phyloP scores from a whole-genome alignment of 2,797 vertebrate species.

The Gymnothorax reevesii region DNA sequence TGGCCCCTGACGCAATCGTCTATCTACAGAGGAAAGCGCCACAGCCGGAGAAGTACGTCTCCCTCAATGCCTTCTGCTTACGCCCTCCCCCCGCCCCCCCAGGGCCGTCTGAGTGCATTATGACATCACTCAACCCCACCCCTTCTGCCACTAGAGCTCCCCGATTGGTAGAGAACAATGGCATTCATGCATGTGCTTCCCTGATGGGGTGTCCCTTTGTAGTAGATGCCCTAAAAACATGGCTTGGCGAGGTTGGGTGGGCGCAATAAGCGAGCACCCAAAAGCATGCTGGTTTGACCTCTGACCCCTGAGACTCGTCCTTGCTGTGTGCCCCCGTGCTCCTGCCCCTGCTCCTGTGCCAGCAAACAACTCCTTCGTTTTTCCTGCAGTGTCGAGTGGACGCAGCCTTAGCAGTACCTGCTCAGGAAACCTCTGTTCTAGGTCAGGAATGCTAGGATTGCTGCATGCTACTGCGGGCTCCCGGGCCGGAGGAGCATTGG shows the following conservation, averaged over 20 bases:
- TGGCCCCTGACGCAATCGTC: slow-evolving; percentile 64
- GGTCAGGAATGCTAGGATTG: not conserved
- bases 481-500: not conserved
- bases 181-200: slow-evolving; percentile 65
- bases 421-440: not conserved
- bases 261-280: slow-evolving; percentile 44
- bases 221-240: slow-evolving; percentile 40
- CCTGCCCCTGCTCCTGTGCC: slow-evolving; percentile 46
- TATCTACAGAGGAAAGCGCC: slow-evolving; percentile 73
- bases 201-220: slow-evolving; percentile 42
- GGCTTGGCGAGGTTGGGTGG: slow-evolving; percentile 59
- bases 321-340: slow-evolving; percentile 26
- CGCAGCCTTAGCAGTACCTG: slow-evolving; percentile 1
- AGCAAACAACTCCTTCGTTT: slow-evolving; percentile 38
- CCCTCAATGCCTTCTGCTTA: slow-evolving; percentile 27
- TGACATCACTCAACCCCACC: slow-evolving; percentile 57
- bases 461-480: not conserved
- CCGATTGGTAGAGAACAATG: slow-evolving; percentile 63
- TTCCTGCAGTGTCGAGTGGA: slow-evolving; percentile 40
- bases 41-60: slow-evolving; percentile 76
- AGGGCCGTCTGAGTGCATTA: slow-evolving; percentile 59
- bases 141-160: slow-evolving; percentile 47
- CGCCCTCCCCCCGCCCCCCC: not conserved
- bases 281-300: slow-evolving; percentile 65
- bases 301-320: slow-evolving; percentile 42